A percentile compares a stretch with the other conserved stretches of the same genome.
Conservation (phyloP, 2,888 invertebrate species). For the Thereva nobilitata region DNA sequence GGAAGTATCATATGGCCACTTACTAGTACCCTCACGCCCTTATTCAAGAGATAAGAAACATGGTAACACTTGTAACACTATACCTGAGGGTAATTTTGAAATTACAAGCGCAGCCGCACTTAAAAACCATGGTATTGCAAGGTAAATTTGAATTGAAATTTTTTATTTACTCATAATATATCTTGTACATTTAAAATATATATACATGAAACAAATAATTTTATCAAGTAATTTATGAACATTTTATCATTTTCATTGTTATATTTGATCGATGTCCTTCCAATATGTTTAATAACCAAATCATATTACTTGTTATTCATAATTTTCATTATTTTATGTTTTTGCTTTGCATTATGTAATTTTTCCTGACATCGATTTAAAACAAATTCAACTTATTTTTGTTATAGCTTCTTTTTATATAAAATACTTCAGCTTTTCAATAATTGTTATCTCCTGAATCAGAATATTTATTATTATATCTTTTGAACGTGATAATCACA, state of each 20-base stretch:
- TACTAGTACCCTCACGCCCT: constrained; percentile 75
- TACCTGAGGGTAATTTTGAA: constrained; percentile 55
- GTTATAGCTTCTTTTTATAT: constrained; percentile 9
- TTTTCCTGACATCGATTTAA: not conserved
- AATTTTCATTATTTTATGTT: constrained; percentile 17
- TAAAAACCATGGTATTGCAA: constrained; percentile 63
- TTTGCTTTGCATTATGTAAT: constrained; percentile 7
- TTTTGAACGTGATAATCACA: too few relatives aligned
- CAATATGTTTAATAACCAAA: constrained; percentile 12
- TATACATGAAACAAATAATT: constrained; percentile 12
- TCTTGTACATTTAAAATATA: too few relatives aligned
- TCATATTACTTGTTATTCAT: constrained; percentile 5
- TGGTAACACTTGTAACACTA: constrained; percentile 49
- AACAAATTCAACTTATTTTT: not conserved
- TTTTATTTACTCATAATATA: not conserved
- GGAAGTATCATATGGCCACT: constrained; percentile 87
- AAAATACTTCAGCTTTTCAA: not conserved
- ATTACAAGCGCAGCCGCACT: constrained; percentile 58
- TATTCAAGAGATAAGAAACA: constrained; percentile 56
- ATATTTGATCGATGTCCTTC: constrained; percentile 26
- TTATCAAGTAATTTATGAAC: constrained; percentile 32
- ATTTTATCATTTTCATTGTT: constrained; percentile 34
- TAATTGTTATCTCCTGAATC: too few relatives aligned
- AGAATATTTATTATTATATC: too few relatives aligned
- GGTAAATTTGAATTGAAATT: constrained; percentile 54